phyloP scores from a whole-genome alignment of 2,888 invertebrate species.

The Nemapogon koenigi region DNA sequence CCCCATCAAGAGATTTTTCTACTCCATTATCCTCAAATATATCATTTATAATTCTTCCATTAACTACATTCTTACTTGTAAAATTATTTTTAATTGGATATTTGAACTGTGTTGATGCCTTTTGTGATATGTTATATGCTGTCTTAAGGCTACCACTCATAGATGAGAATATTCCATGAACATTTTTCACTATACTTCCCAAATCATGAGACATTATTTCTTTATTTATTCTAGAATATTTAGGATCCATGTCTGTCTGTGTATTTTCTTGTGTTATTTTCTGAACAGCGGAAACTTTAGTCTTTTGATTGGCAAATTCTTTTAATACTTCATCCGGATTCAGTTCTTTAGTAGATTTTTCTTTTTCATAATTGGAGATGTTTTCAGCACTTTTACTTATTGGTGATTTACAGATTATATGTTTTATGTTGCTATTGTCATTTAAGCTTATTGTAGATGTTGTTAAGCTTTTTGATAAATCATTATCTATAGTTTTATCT shows the following conservation, averaged over 20 bases:
- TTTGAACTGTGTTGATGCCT: constrained; percentile 26
- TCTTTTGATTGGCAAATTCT: constrained; percentile 37
- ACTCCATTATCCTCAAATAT: constrained; percentile 42
- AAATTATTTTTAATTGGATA: constrained; percentile 26
- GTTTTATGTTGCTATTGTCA: constrained; percentile 24
- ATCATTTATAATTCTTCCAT: constrained; percentile 47
- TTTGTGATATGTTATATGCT: constrained; percentile 40
- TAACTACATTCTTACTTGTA: constrained; percentile 19
- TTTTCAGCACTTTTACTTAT: constrained; percentile 47
- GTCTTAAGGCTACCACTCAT: constrained; percentile 52
- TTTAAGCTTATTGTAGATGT: constrained; percentile 39
- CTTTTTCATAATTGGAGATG: constrained; percentile 25
- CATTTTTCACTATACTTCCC: constrained; percentile 54
- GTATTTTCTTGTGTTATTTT: constrained; percentile 31
- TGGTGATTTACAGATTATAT: constrained; percentile 23
- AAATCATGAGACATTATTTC: constrained; percentile 48
- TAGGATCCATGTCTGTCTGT: constrained; percentile 20
- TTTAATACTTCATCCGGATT: constrained; percentile 38
- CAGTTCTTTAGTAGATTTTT: constrained; percentile 12
- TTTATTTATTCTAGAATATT: constrained; percentile 39
- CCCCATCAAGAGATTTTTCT: constrained; percentile 11
- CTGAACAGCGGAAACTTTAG: constrained; percentile 35
- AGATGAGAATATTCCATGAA: constrained; percentile 55
- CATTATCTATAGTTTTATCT: no score
- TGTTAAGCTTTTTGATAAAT: no score